Evolutionary conservation across 2,888 invertebrate genomes (phyloP).

Genomic region (Quadroppia sp.): DNA sequence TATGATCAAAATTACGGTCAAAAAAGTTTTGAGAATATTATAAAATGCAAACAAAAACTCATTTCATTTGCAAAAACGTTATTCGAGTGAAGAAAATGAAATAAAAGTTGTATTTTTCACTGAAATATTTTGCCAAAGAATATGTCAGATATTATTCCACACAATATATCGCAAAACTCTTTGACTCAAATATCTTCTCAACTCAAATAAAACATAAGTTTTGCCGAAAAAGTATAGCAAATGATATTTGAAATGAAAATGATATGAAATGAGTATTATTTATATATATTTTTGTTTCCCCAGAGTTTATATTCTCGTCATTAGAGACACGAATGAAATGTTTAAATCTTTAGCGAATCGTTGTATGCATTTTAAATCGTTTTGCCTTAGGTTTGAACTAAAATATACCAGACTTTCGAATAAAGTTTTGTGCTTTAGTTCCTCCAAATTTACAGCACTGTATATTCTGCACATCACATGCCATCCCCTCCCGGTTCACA

Average conservation of each 20-base stretch:
- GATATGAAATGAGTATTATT: constrained; percentile 8
- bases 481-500: no score
- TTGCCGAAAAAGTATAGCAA: background rate
- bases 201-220: constrained; percentile 15
- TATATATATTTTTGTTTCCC: background rate
- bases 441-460: no score
- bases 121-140: no score
- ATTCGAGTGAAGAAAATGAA: background rate
- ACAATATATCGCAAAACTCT: background rate
- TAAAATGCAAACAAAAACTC: background rate
- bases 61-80: background rate
- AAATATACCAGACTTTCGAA: no score
- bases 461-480: no score
- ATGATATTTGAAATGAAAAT: background rate
- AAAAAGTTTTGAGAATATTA: background rate
- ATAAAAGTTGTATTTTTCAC: no score
- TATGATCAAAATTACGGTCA: background rate
- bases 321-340: constrained; percentile 23
- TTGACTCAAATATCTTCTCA: background rate
- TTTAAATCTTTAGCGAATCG: constrained; percentile 22
- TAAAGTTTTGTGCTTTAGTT: no score
- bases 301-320: constrained; percentile 24
- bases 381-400: constrained; percentile 12
- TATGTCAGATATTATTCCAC: constrained; percentile 1
- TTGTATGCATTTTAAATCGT: constrained; percentile 19